Percentiles rank a stretch among this genome's conserved stretches.
Evolutionary conservation across 2,888 invertebrate genomes (phyloP).

Genomic region (Drosophila yooni): DNA sequence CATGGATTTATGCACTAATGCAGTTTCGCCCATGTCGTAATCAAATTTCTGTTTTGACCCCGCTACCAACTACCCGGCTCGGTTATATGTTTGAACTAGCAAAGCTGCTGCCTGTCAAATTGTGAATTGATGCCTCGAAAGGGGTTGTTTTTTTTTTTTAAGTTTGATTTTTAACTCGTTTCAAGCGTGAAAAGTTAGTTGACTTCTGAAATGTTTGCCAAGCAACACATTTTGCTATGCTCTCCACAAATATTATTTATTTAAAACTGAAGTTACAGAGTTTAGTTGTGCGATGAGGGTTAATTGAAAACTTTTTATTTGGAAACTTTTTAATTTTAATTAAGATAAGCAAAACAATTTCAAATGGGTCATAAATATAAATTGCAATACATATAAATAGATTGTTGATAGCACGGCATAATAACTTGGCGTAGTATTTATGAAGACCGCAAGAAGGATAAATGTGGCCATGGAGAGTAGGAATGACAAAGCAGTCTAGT

Average conservation of each 20-base stretch:
- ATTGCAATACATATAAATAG: neutral
- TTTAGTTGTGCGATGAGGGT: neutral
- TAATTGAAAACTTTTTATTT: conserved; percentile 10
- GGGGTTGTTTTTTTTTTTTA: conserved; percentile 4
- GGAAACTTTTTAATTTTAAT: neutral
- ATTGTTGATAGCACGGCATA: neutral
- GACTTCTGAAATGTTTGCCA: neutral
- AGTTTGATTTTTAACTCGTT: neutral
- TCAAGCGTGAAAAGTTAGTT: neutral
- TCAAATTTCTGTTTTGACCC: conserved; percentile 58
- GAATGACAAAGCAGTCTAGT: neutral
- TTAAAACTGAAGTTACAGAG: neutral
- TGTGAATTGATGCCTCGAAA: conserved; percentile 21
- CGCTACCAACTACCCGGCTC: conserved; percentile 8
- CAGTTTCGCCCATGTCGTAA: conserved; percentile 60
- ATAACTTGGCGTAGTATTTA: neutral
- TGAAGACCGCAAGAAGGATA: neutral
- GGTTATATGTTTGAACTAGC: conserved; percentile 7
- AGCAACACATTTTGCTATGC: neutral
- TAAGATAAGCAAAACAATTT: neutral
- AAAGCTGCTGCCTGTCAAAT: conserved; percentile 26
- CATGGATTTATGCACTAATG: conserved; percentile 78
- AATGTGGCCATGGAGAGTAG: neutral
- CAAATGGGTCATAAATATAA: neutral
- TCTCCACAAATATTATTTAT: neutral